Evolutionary conservation across 2,113 vertebrate species (phyloP), one percentile per base, ranked within the genome.

Genomic region (Salminus brasiliensis): DNA sequence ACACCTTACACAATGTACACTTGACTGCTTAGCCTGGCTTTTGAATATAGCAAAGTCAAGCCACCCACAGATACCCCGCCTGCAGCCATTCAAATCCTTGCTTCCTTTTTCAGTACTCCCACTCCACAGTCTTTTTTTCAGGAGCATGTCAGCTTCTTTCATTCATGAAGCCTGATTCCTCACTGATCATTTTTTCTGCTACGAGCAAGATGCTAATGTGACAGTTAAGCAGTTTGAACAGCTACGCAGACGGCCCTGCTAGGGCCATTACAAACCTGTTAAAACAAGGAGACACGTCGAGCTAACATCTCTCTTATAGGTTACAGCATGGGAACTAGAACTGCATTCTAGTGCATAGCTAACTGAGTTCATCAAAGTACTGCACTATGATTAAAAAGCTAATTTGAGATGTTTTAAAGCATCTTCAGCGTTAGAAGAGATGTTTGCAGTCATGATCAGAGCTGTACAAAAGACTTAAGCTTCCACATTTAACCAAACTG

Each of bases 191-290:
- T 62, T 10, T 70, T 74, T 86, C 81, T 81, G 74, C 41, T 70
- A 74, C 78, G 69, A 71, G 34, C 34, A 29, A 73, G 67, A 79
- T 70, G 74, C 75, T 76, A 79, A 86, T 55, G 59, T 85, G 87
- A 86, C 89, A 86, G 66, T 84, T 82, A 76, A 81, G 84, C 72
- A 82, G 84, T 78, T 85, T 67, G 73, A 76, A 43, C 67, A 45
- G 81, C 82, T 77, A 76, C 74, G 10, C 62, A 73, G 78, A 49
- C 30, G 32, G 63, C 47, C 72, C 36, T 30, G 25, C 53, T 85
- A 74, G 41, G 76, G 72, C 74, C 76, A 83, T 72, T 16, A 5
- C 45, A 45, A 60, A 86, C 76, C 70, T 60, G 23, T 23, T 52
- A 21, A 62, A 72, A 53, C n/a, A 47, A 23, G n/a, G 12, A 79